A percentile compares a stretch with the other conserved stretches of the same genome.
Evolutionary conservation across 2,888 invertebrate species (phyloP).

Genomic region (Penaeus monodon): DNA sequence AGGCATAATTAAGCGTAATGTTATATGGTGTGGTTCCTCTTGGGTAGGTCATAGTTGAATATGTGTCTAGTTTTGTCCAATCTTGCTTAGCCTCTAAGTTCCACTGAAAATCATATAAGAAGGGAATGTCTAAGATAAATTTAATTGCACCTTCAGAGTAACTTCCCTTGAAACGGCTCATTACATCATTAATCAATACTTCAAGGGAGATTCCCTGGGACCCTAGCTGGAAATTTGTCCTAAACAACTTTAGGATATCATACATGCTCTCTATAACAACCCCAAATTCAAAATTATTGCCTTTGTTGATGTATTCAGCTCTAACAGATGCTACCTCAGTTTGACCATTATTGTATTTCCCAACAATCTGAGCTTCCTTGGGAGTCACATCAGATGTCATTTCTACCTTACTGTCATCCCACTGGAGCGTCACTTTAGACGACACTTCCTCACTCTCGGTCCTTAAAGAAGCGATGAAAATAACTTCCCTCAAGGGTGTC

Average conservation of each 20-base stretch:
- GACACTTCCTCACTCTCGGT: constrained; percentile 33
- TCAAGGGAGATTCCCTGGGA: constrained; percentile 5
- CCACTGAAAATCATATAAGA: constrained; percentile 24
- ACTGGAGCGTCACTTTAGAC: constrained; percentile 6
- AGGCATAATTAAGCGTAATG: too few relatives aligned
- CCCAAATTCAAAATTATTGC: too few relatives aligned
- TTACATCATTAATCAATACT: constrained; percentile 13
- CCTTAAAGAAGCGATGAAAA: constrained; percentile 8
- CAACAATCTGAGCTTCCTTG: constrained; percentile 2
- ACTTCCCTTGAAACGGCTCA: constrained; percentile 9
- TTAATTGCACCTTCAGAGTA: constrained; percentile 9
- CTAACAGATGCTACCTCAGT: background rate
- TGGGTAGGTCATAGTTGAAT: background rate
- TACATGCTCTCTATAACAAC: constrained; percentile 4
- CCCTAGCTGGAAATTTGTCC: background rate
- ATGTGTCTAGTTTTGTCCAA: constrained; percentile 14
- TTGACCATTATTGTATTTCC: constrained; percentile 11
- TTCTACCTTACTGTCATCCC: constrained; percentile 26
- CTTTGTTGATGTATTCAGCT: too few relatives aligned
- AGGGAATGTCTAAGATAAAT: constrained; percentile 25
- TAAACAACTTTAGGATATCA: background rate
- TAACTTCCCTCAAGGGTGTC: constrained; percentile 19
- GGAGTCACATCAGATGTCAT: background rate
- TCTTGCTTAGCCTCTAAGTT: constrained; percentile 12
- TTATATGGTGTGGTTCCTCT: too few relatives aligned